phyloP scores from a whole-genome alignment of 2,888 invertebrate genomes.

The Imbricaverruca yamaguchii region DNA sequence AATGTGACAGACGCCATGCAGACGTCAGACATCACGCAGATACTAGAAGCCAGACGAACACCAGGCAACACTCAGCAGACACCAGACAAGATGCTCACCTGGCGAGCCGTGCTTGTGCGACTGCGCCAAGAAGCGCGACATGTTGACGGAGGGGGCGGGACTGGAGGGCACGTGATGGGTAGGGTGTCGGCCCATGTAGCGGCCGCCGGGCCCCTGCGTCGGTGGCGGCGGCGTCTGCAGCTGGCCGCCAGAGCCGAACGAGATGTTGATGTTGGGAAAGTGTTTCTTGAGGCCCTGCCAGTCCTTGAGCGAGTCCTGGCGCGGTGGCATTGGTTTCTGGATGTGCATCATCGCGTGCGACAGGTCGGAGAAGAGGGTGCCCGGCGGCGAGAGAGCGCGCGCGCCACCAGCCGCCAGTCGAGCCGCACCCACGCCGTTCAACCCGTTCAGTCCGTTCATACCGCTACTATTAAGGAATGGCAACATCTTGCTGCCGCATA shows the following conservation, averaged over 20 bases:
- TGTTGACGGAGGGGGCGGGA: slow-evolving; percentile 1
- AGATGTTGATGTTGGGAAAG: slow-evolving; percentile 24
- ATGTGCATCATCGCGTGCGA: neutral
- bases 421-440: neutral
- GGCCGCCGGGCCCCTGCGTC: slow-evolving; percentile 25
- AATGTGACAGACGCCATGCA: too few relatives aligned
- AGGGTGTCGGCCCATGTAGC: neutral
- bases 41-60: too few relatives aligned
- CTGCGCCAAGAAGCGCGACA: slow-evolving; percentile 6
- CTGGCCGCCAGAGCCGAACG: slow-evolving; percentile 5
- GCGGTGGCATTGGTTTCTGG: slow-evolving; percentile 1
- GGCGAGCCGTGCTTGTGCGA: slow-evolving; percentile 34
- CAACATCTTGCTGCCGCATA: slow-evolving; percentile 15
- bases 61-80: too few relatives aligned
- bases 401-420: neutral
- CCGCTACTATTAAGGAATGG: neutral
- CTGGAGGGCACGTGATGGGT: slow-evolving; percentile 22
- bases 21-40: too few relatives aligned
- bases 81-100: slow-evolving; percentile 40
- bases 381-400: neutral
- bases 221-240: slow-evolving; percentile 23
- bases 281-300: slow-evolving; percentile 31
- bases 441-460: neutral
- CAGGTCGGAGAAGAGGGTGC: slow-evolving; percentile 9
- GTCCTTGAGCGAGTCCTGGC: slow-evolving; percentile 3